Evolutionary conservation across 2,113 vertebrate species (phyloP), one percentile per base, ranked within the genome.

Genomic region (Caranx melampygus): DNA sequence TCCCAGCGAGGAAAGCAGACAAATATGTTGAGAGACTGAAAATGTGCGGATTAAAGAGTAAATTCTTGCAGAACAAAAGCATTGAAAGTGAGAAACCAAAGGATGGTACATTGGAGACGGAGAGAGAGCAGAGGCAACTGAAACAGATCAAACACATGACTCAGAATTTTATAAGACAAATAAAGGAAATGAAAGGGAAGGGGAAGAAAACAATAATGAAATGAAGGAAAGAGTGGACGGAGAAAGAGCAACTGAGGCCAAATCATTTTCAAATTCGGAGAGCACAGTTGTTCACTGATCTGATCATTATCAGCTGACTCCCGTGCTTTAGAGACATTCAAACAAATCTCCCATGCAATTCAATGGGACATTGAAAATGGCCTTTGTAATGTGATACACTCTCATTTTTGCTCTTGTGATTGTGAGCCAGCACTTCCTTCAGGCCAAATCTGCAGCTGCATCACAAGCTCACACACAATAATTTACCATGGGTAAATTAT

Each of bases 271-370:
- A 68, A 14, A 35, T 20, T 10, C 8, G 26, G 34, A 58, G 3
- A 58, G 31, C 18, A n/a, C 49, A 63, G 20, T 20, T 26, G 14
- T 79, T 71, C 67, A 20, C 78, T 77, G 44, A 51, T 42, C 63
- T 77, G 81, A 77, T 88, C 20, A 58, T 55, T 62, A 61, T 67
- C 62, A 8, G 33, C 57, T 31, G 5, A 66, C 60, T 69, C 49
- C 9, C 35, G 13, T 55, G 13, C 35, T 35, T 54, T 6, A 57
- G 6, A 49, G 18, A 16, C 26, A 72, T 37, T 72, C n/a, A 63
- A 21, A 64, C 72, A 75, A 69, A 69, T 35, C 10, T 10, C 15
- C 33, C 47, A n/a, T 20, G 47, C 15, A 31, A 40, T 71, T 75
- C 44, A 59, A 44, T 12, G 10, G 60, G 33, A 20, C 35, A 26